Percentiles rank a stretch among this genome's conserved stretches.
Evolutionary conservation across 53 echinoderm and acorn worm genomes (phyloP).

Genomic region (Stichopus horrens): DNA sequence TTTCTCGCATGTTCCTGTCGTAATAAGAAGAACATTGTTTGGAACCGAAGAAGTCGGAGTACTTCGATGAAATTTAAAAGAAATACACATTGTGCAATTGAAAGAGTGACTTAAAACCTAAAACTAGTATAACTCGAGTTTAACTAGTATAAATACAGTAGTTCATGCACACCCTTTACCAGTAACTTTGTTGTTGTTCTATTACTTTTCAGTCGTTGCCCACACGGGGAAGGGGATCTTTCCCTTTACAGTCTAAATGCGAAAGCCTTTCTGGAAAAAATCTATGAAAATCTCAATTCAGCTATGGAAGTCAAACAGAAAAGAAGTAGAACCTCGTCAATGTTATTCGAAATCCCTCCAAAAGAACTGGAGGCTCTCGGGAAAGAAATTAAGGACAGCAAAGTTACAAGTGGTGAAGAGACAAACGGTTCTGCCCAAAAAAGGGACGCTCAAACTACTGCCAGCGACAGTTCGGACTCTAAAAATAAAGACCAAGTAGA

Average conservation of each 20-base stretch:
- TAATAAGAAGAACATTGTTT: too few species aligned
- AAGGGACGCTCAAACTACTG: background rate
- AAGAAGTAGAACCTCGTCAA: constrained; percentile 68
- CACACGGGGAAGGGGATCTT: constrained; percentile 76
- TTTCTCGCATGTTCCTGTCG: too few species aligned
- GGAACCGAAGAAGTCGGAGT: too few species aligned
- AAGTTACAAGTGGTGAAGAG: constrained; percentile 34
- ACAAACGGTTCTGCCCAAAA: constrained; percentile 30
- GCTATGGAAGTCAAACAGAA: constrained; percentile 78
- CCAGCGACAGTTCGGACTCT: background rate
- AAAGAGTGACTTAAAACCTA: too few species aligned
- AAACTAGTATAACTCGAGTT: too few species aligned
- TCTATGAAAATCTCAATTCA: constrained; percentile 69
- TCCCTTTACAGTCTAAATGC: constrained; percentile 66
- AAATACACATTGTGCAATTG: too few species aligned
- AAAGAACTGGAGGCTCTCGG: constrained; percentile 76
- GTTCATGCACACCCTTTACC: too few species aligned
- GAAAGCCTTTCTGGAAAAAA: constrained; percentile 67
- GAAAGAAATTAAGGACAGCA: constrained; percentile 58
- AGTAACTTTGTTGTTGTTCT: background rate
- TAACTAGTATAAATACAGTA: too few species aligned
- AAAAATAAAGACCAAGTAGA: background rate
- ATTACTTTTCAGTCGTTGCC: constrained; percentile 62
- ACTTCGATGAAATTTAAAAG: too few species aligned
- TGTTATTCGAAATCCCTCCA: constrained; percentile 87